These are phyloP conservation scores for Drosophila multiciliata DNA, from an alignment of 2,888 invertebrate genomes.

Conservation along the genomic window DNA sequence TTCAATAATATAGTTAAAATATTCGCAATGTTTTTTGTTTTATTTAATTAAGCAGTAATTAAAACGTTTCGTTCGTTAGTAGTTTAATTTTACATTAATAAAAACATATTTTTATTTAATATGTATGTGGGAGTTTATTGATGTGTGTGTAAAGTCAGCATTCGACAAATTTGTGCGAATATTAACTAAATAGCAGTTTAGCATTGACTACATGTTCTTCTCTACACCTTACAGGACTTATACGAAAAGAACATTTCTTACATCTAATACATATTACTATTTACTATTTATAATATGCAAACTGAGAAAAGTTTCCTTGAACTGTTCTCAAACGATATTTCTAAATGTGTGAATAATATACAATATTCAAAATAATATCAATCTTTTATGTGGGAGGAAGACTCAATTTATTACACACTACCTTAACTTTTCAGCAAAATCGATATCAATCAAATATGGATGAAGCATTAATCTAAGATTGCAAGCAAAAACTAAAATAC, in stretches of 20 bases:
- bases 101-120: conserved; percentile 9
- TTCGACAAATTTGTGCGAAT: conserved; percentile 7
- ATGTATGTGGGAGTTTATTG: neutral
- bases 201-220: conserved; percentile 14
- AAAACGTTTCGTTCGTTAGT: conserved; percentile 1
- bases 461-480: neutral
- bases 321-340: conserved; percentile 55
- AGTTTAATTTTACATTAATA: neutral
- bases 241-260: conserved; percentile 24
- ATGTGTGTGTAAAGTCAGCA: neutral
- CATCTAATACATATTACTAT: conserved; percentile 46
- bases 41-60: conserved; percentile 1
- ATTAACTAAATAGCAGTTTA: conserved; percentile 44
- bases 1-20: conserved; percentile 27
- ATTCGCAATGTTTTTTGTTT: conserved; percentile 12
- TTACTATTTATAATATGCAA: conserved; percentile 26
- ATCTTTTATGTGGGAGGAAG: neutral
- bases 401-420: neutral
- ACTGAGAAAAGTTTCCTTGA: conserved; percentile 20
- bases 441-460: neutral
- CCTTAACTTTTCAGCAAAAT: neutral
- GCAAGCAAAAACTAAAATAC: neutral
- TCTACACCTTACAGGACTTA: neutral
- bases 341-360: conserved; percentile 55
- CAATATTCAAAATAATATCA: conserved; percentile 17